These are phyloP conservation scores for Trematocara marginatum DNA, from an alignment of 2,113 vertebrate species.

Conservation along the genomic window DNA sequence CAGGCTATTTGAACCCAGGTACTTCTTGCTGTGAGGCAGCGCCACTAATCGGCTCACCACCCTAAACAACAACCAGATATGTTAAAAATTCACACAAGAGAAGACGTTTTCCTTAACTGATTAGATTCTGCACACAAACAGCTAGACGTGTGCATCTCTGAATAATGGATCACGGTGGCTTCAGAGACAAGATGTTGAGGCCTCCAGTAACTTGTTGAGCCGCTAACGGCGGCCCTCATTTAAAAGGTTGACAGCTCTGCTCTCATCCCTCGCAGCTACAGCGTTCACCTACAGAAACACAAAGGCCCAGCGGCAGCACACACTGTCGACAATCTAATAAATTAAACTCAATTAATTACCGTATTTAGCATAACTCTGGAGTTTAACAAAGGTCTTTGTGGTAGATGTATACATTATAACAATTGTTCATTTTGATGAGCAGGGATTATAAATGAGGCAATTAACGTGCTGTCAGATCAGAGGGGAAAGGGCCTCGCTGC, in stretches of 20 bases:
- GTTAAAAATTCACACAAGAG: not conserved
- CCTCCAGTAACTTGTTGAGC: constrained; percentile 38
- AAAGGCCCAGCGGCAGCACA: not conserved
- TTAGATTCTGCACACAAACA: not conserved
- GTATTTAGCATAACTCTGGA: constrained; percentile 60
- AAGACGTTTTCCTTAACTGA: not conserved
- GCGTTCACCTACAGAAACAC: constrained; percentile 13
- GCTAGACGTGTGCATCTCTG: not conserved
- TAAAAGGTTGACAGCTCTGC: constrained; percentile 31
- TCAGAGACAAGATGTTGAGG: not conserved
- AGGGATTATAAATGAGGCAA: constrained; percentile 74
- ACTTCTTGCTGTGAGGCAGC: not conserved
- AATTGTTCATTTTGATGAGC: constrained; percentile 70
- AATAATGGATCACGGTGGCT: not conserved
- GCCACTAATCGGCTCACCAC: not conserved
- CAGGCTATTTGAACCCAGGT: not conserved
- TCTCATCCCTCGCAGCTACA: constrained; percentile 8
- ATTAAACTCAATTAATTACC: constrained; percentile 68
- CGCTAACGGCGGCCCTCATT: not conserved
- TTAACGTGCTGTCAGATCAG: constrained; percentile 66
- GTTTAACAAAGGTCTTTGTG: constrained; percentile 63
- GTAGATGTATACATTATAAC: constrained; percentile 48
- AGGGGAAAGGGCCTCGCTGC: constrained; percentile 38
- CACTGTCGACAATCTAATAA: constrained; percentile 45
- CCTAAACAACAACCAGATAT: not conserved